Base-by-base conservation (phyloP, 2,797 vertebrate species). In the Astyanax mexicanus region DNA sequence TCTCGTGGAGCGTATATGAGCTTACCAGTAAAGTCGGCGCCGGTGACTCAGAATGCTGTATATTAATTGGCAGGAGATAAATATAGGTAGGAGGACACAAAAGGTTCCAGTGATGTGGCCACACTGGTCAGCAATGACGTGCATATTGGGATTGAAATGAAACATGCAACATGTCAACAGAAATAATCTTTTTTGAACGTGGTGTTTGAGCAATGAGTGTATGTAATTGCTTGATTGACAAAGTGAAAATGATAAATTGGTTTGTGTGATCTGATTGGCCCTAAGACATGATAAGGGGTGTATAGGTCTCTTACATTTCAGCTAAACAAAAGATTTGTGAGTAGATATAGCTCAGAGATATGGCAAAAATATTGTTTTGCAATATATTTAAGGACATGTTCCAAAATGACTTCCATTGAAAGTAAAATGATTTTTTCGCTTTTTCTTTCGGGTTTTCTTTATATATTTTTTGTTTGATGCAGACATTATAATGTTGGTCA, bases 11-110 rank as follows among this genome's bases (percentile, higher is more conserved):
- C 62, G 45, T n/a, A 40, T 72, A 15, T 49, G 65, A 72, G 74
- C 71, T 70, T 79, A 79, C 69, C 55, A 49, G 62, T 47, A 73
- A 79, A 68, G 78, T 81, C 69, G 72, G 76, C 62, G n/a, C n/a
- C n/a, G 25, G 75, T 69, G 81, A 69, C 69, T 83, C 81, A 72
- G 38, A 80, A 51, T 23, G 21, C 40, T 10, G 49, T 52, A 47
- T 68, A 71, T 57, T n/a, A n/a, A n/a, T n/a, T 62, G 40, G 40
- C 54, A 13, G 72, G 58, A 44, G 51, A 79, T 60, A 13, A 51
- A 65, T 69, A 69, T 75, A 78, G 67, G 37, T 9, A 29, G 54
- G 6, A 55, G 17, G 69, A 75, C 37, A 52, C 58, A 69, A 47
- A 55, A 40, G 54, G 49, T 40, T 21, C 9, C 61, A 32, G 42